A percentile compares a stretch with the other conserved stretches of the same genome.
Evolutionary conservation across 1,140 invertebrate species (phyloP).

Genomic region (Bilobella aurantiaca): DNA sequence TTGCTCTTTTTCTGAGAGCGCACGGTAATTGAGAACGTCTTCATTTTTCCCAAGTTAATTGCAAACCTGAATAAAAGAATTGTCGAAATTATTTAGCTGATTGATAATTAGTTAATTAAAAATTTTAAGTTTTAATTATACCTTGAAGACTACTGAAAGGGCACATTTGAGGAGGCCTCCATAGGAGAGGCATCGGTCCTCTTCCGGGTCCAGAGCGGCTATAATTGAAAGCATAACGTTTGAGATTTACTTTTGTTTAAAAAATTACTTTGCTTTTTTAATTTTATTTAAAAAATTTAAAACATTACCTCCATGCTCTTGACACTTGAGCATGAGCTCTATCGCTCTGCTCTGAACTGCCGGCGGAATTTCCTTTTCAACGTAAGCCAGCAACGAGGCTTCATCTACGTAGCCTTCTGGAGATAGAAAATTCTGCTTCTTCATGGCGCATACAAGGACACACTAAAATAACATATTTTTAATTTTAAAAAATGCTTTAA

Average conservation of each 20-base stretch:
- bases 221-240: background rate
- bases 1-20: too few species aligned
- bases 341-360: background rate
- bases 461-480: constrained; percentile 10
- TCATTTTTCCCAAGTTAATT: too few species aligned
- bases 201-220: constrained; percentile 1
- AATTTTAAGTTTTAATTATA: too few species aligned
- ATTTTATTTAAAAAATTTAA: background rate
- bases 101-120: too few species aligned
- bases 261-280: background rate
- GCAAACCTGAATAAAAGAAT: too few species aligned
- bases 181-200: constrained; percentile 1
- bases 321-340: constrained; percentile 3
- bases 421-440: constrained; percentile 3
- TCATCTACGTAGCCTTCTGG: constrained; percentile 12
- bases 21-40: too few species aligned
- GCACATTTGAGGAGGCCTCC: constrained; percentile 4
- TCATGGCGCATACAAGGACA: constrained; percentile 4
- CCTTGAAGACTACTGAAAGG: background rate
- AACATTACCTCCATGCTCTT: background rate
- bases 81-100: too few species aligned
- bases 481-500: too few species aligned
- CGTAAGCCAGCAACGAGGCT: background rate
- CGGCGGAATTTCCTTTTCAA: constrained; percentile 2
- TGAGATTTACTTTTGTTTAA: background rate